These are phyloP conservation scores for Carassius auratus DNA, from an alignment of 2,113 vertebrate genomes.

Conservation along the genomic window DNA sequence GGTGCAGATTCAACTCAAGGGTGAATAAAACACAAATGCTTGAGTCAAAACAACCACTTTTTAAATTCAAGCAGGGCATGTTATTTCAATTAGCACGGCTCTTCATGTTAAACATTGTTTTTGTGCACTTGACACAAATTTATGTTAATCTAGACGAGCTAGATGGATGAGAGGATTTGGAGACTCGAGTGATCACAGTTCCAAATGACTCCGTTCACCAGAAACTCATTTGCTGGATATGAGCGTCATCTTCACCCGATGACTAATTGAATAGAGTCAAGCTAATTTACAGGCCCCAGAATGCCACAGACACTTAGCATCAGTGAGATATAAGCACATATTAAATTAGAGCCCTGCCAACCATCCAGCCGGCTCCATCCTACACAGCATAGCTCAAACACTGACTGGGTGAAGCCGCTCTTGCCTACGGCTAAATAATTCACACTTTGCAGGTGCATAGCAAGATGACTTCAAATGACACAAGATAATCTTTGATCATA, in stretches of 20 bases:
- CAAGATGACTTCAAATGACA: slow-evolving; percentile 28
- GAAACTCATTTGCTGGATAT: slow-evolving; percentile 45
- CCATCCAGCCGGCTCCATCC: too few species aligned
- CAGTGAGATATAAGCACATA: slow-evolving; percentile 54
- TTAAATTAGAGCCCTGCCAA: slow-evolving; percentile 61
- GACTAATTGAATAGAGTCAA: slow-evolving; percentile 63
- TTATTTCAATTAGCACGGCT: not conserved
- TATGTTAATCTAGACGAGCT: slow-evolving; percentile 7
- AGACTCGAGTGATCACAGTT: slow-evolving; percentile 42
- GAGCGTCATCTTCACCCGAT: slow-evolving; percentile 47
- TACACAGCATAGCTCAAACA: slow-evolving; percentile 12
- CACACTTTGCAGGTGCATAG: slow-evolving; percentile 26
- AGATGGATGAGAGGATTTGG: slow-evolving; percentile 16
- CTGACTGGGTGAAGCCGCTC: not conserved
- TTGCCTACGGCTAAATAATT: slow-evolving; percentile 14
- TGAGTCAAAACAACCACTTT: not conserved
- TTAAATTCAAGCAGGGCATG: not conserved
- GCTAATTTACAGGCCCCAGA: slow-evolving; percentile 60
- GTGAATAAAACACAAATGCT: not conserved
- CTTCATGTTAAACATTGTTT: slow-evolving; percentile 21
- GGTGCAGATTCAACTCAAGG: not conserved
- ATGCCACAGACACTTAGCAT: slow-evolving; percentile 60
- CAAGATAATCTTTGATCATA: not conserved
- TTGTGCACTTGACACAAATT: not conserved
- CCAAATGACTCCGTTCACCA: slow-evolving; percentile 32